These are phyloP conservation scores for Polyodon spathula DNA, from an alignment of 2,113 vertebrate species.

Conservation along the genomic window DNA sequence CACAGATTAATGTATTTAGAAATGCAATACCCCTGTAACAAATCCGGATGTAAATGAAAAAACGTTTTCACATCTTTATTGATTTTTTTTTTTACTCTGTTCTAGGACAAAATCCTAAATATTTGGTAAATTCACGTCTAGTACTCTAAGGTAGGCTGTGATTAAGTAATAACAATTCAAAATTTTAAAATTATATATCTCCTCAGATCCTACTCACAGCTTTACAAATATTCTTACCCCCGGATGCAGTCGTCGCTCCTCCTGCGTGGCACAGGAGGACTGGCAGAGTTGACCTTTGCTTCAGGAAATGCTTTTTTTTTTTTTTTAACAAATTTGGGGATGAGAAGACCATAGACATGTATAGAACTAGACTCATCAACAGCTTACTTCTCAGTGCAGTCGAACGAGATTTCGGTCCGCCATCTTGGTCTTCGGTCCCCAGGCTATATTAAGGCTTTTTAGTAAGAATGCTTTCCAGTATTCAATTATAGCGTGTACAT, in stretches of 20 bases:
- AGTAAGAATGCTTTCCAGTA: too few relatives aligned
- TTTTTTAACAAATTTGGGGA: not conserved
- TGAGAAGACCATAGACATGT: not conserved
- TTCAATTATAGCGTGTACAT: too few relatives aligned
- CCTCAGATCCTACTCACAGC: not conserved
- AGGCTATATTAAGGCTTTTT: too few relatives aligned
- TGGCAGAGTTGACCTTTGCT: not conserved
- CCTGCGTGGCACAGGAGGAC: conserved; percentile 17
- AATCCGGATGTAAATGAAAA: conserved; percentile 12
- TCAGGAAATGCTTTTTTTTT: conserved; percentile 5
- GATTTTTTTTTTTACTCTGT: not conserved
- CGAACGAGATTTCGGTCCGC: too few relatives aligned
- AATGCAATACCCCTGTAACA: not conserved
- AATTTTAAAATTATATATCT: too few relatives aligned
- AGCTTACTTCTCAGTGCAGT: too few relatives aligned
- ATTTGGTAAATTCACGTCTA: not conserved
- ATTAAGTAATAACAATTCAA: not conserved
- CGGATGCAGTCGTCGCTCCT: conserved; percentile 11
- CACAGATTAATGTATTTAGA: not conserved
- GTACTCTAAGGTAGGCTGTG: too few relatives aligned
- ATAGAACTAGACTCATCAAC: too few relatives aligned
- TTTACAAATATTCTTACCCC: conserved; percentile 11
- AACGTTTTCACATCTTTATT: not conserved
- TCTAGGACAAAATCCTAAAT: not conserved
- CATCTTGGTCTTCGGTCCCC: too few relatives aligned